phyloP scores from a whole-genome alignment of 2,888 invertebrate genomes.

The Pteria penguin region DNA sequence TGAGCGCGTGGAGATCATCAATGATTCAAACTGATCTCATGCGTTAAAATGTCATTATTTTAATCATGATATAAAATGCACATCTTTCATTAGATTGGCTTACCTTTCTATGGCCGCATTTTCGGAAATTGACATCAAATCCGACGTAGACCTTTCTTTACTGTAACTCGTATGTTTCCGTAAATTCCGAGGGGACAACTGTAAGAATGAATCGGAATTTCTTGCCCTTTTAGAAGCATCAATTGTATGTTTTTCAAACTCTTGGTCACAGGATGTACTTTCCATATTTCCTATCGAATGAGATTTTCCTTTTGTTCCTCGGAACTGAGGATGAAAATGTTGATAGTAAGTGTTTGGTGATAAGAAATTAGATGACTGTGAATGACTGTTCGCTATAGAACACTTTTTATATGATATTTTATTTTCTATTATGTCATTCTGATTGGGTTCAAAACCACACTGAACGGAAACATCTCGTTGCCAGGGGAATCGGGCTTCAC shows the following conservation, averaged over 20 bases:
- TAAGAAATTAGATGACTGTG: neutral
- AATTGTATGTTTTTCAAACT: slow-evolving; percentile 54
- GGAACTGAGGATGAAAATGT: neutral
- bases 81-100: too few species aligned
- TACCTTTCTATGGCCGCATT: neutral
- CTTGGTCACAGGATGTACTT: slow-evolving; percentile 44
- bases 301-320: slow-evolving; percentile 30
- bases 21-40: too few species aligned
- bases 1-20: too few species aligned
- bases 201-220: slow-evolving; percentile 37
- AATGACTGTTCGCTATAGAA: neutral
- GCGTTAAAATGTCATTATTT: too few species aligned
- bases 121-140: neutral
- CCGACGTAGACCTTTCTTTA: neutral
- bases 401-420: slow-evolving; percentile 21
- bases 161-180: slow-evolving; percentile 1
- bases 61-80: too few species aligned
- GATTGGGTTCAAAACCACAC: slow-evolving; percentile 54
- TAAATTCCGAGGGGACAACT: slow-evolving; percentile 20
- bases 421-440: slow-evolving; percentile 1
- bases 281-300: slow-evolving; percentile 57
- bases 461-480: slow-evolving; percentile 73
- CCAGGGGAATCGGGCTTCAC: slow-evolving; percentile 72
- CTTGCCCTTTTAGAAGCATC: slow-evolving; percentile 38
- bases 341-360: neutral